Conservation (phyloP, 2,888 invertebrate genomes). For the Sarcophaga rosellei region DNA sequence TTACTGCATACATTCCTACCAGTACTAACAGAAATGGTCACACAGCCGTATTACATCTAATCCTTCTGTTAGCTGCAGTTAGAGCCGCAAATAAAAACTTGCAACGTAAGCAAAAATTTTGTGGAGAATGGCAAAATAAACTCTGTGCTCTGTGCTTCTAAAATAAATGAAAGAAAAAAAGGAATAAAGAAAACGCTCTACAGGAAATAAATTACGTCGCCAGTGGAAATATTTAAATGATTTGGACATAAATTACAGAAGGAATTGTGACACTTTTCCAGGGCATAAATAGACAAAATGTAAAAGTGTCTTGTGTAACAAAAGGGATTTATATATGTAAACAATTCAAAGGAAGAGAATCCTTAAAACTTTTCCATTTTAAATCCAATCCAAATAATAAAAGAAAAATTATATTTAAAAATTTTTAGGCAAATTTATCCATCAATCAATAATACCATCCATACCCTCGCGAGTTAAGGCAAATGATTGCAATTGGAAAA, state of each 20-base stretch:
- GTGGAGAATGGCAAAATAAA: constrained; percentile 48
- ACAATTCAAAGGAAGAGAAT: neutral
- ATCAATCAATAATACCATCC: too few species aligned
- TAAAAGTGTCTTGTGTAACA: constrained; percentile 32
- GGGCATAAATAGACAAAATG: constrained; percentile 49
- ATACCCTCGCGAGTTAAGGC: too few species aligned
- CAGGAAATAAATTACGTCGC: constrained; percentile 65
- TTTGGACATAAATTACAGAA: constrained; percentile 66
- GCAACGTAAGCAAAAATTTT: constrained; percentile 60
- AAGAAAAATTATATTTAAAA: neutral
- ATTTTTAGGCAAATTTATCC: too few species aligned
- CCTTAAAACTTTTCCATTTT: neutral
- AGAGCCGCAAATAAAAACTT: constrained; percentile 46
- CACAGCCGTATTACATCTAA: constrained; percentile 35
- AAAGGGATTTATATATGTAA: constrained; percentile 29
- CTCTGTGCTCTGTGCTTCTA: constrained; percentile 34
- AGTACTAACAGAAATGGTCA: neutral
- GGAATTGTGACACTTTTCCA: constrained; percentile 62
- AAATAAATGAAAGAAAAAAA: constrained; percentile 26
- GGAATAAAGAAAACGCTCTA: constrained; percentile 35
- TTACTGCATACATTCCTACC: neutral
- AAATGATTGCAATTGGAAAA: too few species aligned
- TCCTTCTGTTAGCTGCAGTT: constrained; percentile 18
- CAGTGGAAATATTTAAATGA: constrained; percentile 67
- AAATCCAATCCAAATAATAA: neutral